Percentiles rank a stretch among this genome's conserved stretches.
Conservation (phyloP, 1,140 invertebrate genomes). For the Armadillidium nasatum region DNA sequence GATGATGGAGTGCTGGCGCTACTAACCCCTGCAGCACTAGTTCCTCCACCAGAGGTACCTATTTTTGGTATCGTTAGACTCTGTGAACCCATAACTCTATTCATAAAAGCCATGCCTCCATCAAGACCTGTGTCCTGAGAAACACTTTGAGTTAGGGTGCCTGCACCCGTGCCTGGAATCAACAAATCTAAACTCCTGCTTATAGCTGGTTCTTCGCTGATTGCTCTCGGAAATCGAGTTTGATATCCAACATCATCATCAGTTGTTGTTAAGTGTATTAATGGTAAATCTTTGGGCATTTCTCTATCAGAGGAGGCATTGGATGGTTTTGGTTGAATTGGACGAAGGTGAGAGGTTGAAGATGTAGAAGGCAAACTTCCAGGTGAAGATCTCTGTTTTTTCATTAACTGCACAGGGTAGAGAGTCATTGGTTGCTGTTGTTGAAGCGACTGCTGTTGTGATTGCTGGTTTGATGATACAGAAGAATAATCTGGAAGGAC, state of each 20-base stretch:
- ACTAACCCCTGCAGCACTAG: neutral
- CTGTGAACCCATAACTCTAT: slow-evolving; percentile 12
- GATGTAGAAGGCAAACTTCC: slow-evolving; percentile 41
- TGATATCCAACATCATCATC: slow-evolving; percentile 16
- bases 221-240: slow-evolving; percentile 28
- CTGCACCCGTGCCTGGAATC: slow-evolving; percentile 19
- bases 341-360: slow-evolving; percentile 34
- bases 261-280: slow-evolving; percentile 5
- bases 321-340: slow-evolving; percentile 39
- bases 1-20: neutral
- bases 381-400: slow-evolving; percentile 43
- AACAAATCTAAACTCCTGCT: slow-evolving; percentile 28
- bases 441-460: slow-evolving; percentile 21
- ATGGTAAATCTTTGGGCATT: slow-evolving; percentile 30
- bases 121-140: slow-evolving; percentile 39
- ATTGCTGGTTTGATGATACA: neutral
- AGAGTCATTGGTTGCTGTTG: slow-evolving; percentile 28
- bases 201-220: slow-evolving; percentile 41
- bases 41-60: neutral
- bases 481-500: slow-evolving; percentile 12
- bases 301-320: slow-evolving; percentile 20
- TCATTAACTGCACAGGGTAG: slow-evolving; percentile 44
- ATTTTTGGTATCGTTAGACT: neutral
- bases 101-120: slow-evolving; percentile 22
- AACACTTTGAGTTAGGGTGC: slow-evolving; percentile 40